These are phyloP conservation scores for Desoria tigrina DNA, from an alignment of 2,888 invertebrate species.

Conservation along the genomic window DNA sequence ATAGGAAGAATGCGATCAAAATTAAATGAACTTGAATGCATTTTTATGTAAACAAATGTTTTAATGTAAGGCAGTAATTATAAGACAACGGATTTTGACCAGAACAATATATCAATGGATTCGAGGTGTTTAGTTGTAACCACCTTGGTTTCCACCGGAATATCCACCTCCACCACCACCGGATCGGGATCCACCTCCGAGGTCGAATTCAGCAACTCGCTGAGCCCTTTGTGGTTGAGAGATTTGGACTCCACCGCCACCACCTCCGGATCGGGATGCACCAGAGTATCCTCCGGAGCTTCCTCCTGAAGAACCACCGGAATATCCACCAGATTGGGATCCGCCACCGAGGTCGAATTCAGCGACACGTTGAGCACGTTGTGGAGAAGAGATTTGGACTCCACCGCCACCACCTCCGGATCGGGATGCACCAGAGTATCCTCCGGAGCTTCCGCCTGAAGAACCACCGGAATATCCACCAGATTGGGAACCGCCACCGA, in stretches of 20 bases:
- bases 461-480: slow-evolving; percentile 7
- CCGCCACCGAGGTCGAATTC: slow-evolving; percentile 28
- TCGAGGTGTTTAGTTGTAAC: slow-evolving; percentile 25
- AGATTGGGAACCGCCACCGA: slow-evolving; percentile 19
- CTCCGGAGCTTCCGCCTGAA: slow-evolving; percentile 19
- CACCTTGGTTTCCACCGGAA: slow-evolving; percentile 19
- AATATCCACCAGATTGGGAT: slow-evolving; percentile 12
- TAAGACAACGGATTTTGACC: no score
- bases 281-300: slow-evolving; percentile 26
- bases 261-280: slow-evolving; percentile 17
- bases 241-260: slow-evolving; percentile 31
- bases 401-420: slow-evolving; percentile 24
- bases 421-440: slow-evolving; percentile 20
- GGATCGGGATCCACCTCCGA: slow-evolving; percentile 21
- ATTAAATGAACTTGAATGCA: no score
- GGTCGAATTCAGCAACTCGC: slow-evolving; percentile 33
- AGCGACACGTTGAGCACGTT: slow-evolving; percentile 34
- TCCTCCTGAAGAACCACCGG: slow-evolving; percentile 18
- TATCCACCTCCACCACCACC: slow-evolving; percentile 13
- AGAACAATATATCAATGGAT: no score
- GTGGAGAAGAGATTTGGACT: slow-evolving; percentile 14
- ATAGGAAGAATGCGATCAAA: no score
- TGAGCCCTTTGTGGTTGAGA: slow-evolving; percentile 37
- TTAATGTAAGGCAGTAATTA: no score
- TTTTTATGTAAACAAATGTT: no score